Evolutionary conservation across 2,888 invertebrate species (phyloP), one percentile per base, ranked within the genome.

Genomic region (Carabus problematicus): DNA sequence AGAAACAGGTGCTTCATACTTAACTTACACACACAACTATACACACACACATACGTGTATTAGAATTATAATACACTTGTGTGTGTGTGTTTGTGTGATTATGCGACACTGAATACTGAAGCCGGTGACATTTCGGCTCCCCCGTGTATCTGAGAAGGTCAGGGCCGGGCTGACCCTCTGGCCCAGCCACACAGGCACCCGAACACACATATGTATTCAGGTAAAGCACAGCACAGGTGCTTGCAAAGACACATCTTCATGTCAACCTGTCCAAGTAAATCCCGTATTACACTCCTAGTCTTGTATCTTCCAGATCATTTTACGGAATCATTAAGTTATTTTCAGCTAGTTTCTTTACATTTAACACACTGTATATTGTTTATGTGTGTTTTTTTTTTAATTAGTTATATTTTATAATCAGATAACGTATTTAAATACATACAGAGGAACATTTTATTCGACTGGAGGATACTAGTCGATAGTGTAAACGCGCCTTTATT

Each of bases 161-260:
- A 66, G 66, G 66, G 66, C 47, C 59, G 59, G 58, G 58, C 49
- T 59, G 66, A 66, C 66, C 66, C 66, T 16, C 9, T 29, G 16
- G 66, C 47, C 66, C 49, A 42, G 59, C 58, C 66, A 58, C 40
- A 16, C 47, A 18, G 18, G 66, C 58, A 58, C 58, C 66, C 66
- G 12, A 45, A 18, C 47, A 59, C 41, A 41, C 16, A 41, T 41
- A 41, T 9, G 43, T 12, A 56, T 39, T 7, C 40, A 56, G 11
- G 47, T 14, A 47, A 52, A 29, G 6, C 29, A 29, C 29, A 29
- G 29, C 29, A 29, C 29, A 2, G 2, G 29, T 29, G 29, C n/a
- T n/a, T n/a, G n/a, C 29, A 29, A 29, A 29, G 29, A 29, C 29
- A 29, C 29, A 29, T 29, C 29, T 29, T 29, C 29, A 29, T 29